Percentiles rank a stretch among this genome's conserved stretches.
Conservation (phyloP, 2,888 invertebrate genomes). For the Cyrtodaria siliqua region DNA sequence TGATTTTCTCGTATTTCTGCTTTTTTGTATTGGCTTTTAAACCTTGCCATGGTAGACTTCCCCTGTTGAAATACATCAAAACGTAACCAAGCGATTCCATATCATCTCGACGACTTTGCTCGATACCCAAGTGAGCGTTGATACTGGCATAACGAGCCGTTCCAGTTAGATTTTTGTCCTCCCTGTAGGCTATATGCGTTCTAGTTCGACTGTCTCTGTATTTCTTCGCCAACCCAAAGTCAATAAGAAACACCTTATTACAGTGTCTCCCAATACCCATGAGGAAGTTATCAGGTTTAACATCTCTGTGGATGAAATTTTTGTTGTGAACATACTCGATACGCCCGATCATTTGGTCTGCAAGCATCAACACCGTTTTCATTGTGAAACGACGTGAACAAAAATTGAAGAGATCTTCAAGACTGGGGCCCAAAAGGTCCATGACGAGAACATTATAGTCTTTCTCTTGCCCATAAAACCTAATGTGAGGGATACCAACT, state of each 20-base stretch:
- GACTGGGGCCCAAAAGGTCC: slow-evolving; percentile 93
- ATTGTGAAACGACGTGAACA: slow-evolving; percentile 99
- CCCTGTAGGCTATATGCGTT: slow-evolving; percentile 95
- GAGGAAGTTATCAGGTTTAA: slow-evolving; percentile 88
- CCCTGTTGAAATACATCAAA: slow-evolving; percentile 98
- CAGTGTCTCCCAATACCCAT: slow-evolving; percentile 87
- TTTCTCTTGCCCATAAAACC: slow-evolving; percentile 91
- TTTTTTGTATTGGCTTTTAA: slow-evolving; percentile 98
- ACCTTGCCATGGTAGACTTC: slow-evolving; percentile 98
- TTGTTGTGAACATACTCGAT: slow-evolving; percentile 99
- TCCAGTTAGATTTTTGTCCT: slow-evolving; percentile 86
- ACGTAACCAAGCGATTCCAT: slow-evolving; percentile 99
- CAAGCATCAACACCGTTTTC: slow-evolving; percentile 99
- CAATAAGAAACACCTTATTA: slow-evolving; percentile 95
- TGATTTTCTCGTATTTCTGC: slow-evolving; percentile 99
- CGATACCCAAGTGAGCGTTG: slow-evolving; percentile 99
- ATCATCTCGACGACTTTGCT: slow-evolving; percentile 99
- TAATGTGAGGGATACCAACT: slow-evolving; percentile 85
- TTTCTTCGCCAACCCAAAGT: slow-evolving; percentile 99
- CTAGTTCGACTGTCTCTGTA: slow-evolving; percentile 97
- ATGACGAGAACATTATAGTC: slow-evolving; percentile 99
- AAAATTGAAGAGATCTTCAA: slow-evolving; percentile 95
- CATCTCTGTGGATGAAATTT: slow-evolving; percentile 97
- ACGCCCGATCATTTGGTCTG: slow-evolving; percentile 92
- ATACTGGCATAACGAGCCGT: slow-evolving; percentile 97